Evolutionary conservation across 2,888 invertebrate species (phyloP).

Genomic region (Choreutis nemorana): DNA sequence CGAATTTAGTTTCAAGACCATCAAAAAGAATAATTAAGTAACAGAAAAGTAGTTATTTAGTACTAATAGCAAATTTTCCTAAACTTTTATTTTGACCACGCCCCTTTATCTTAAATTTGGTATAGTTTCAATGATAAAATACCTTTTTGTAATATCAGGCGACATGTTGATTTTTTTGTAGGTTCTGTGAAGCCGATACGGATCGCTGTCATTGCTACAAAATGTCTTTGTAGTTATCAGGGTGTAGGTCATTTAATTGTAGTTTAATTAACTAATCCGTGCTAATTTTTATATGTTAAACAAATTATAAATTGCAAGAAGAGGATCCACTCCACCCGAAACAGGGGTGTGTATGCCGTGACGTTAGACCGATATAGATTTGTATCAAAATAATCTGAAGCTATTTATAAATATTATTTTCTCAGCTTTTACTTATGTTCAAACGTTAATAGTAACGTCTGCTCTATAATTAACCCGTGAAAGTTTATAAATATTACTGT

Average conservation of each 20-base stretch:
- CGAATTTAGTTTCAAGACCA: too few species aligned
- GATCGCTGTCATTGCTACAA: slow-evolving; percentile 64
- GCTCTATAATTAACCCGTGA: slow-evolving; percentile 62
- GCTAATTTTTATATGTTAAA: slow-evolving; percentile 49
- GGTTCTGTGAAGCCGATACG: slow-evolving; percentile 66
- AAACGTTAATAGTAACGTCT: slow-evolving; percentile 65
- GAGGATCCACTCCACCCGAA: slow-evolving; percentile 58
- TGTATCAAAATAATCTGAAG: slow-evolving; percentile 66
- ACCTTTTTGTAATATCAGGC: slow-evolving; percentile 50
- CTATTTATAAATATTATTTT: slow-evolving; percentile 69
- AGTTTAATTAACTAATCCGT: slow-evolving; percentile 52
- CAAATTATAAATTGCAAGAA: slow-evolving; percentile 46
- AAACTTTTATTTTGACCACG: slow-evolving; percentile 23
- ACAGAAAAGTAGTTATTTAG: too few species aligned
- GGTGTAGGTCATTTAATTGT: slow-evolving; percentile 64
- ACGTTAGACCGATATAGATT: slow-evolving; percentile 57
- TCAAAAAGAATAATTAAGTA: too few species aligned
- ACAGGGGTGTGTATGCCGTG: slow-evolving; percentile 64
- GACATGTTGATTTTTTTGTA: slow-evolving; percentile 66
- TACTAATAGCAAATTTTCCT: too few species aligned
- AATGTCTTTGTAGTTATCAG: slow-evolving; percentile 66
- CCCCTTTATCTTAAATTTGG: slow-evolving; percentile 30
- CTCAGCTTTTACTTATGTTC: slow-evolving; percentile 66
- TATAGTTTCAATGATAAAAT: slow-evolving; percentile 49
- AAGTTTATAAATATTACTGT: slow-evolving; percentile 66